phyloP scores from a whole-genome alignment of 2,797 vertebrate genomes.

The Scomberomorus guttatus region DNA sequence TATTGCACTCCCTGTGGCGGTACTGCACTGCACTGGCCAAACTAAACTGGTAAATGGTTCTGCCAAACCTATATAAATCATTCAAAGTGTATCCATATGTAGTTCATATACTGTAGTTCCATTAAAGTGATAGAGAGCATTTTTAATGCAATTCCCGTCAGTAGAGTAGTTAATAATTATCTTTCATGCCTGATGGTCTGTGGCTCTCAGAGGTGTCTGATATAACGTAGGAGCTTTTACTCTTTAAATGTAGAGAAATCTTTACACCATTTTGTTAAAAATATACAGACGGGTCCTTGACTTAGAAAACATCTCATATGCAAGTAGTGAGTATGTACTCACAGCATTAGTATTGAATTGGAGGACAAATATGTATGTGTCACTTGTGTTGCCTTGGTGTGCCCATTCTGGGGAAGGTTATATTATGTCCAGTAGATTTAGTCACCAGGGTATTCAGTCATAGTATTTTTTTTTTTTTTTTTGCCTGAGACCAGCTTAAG shows the following conservation, averaged over 20 bases:
- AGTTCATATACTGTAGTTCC: conserved; percentile 56
- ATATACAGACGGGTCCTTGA: neutral
- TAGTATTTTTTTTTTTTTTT: conserved; percentile 2
- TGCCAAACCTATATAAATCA: conserved; percentile 72
- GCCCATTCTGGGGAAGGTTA: no score
- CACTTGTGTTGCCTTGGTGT: neutral
- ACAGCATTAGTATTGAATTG: no score
- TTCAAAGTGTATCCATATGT: conserved; percentile 64
- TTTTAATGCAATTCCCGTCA: conserved; percentile 56
- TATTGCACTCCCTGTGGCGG: conserved; percentile 66
- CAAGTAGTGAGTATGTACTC: no score
- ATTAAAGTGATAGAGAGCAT: conserved; percentile 64
- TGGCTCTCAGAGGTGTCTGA: conserved; percentile 36
- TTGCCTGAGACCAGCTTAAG: conserved; percentile 27
- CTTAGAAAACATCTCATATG: no score
- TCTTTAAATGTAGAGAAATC: conserved; percentile 22
- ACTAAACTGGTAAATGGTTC: conserved; percentile 65
- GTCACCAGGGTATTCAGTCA: no score
- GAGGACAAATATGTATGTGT: neutral
- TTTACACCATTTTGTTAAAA: conserved; percentile 18
- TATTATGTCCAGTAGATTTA: neutral
- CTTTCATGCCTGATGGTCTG: conserved; percentile 49
- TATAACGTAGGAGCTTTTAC: conserved; percentile 10
- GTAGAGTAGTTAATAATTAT: conserved; percentile 67
- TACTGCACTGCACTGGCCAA: conserved; percentile 55